Evolutionary conservation across 1,140 invertebrate genomes (phyloP).

Genomic region (Apis cerana): DNA sequence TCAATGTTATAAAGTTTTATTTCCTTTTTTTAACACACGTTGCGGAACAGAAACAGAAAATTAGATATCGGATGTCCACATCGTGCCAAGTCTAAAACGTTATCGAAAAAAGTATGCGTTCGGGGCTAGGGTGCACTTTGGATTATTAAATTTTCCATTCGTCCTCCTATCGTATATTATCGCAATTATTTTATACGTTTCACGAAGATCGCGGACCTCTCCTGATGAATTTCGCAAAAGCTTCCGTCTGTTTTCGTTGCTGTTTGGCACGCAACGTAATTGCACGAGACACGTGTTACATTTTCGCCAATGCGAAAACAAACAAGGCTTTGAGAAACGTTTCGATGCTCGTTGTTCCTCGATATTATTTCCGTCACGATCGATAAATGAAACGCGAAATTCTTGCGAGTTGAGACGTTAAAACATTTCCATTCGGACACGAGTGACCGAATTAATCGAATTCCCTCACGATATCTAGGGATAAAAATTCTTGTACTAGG

Average conservation of each 20-base stretch:
- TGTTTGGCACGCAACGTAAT: not conserved
- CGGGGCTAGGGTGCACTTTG: not conserved
- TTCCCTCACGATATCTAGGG: not conserved
- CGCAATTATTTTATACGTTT: conserved; percentile 17
- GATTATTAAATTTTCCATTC: conserved; percentile 23
- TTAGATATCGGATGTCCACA: not conserved
- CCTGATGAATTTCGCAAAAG: conserved; percentile 10
- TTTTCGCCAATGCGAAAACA: not conserved
- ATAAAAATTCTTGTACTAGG: not conserved
- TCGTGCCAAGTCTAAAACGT: too few species aligned
- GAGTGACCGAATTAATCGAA: conserved; percentile 1
- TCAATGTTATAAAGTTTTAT: not conserved
- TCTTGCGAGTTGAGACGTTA: not conserved
- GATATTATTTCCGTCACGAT: conserved; percentile 7
- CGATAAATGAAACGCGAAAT: conserved; percentile 16
- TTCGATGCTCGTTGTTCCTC: not conserved
- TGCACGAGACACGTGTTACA: not conserved
- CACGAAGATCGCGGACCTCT: not conserved
- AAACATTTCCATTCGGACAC: too few species aligned
- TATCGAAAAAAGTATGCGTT: not conserved
- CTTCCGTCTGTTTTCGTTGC: not conserved
- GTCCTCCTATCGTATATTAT: not conserved
- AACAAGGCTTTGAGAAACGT: not conserved
- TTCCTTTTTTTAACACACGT: not conserved
- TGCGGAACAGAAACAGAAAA: not conserved